Percentiles rank a stretch among this genome's conserved stretches.
Evolutionary conservation across 1,140 invertebrate genomes (phyloP).

Genomic region (Archegozetes longisetosus): DNA sequence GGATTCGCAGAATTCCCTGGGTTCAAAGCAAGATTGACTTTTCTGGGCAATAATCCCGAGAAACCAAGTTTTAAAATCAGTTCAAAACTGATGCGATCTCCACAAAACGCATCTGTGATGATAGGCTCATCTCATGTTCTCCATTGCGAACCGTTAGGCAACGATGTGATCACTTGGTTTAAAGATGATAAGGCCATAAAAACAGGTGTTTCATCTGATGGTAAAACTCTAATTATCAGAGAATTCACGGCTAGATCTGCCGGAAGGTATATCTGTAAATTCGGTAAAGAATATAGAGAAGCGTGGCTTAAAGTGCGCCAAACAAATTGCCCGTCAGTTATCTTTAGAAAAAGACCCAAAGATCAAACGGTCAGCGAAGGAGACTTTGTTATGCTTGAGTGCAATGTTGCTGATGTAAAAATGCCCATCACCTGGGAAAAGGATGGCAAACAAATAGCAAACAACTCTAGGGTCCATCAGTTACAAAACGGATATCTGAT

Average conservation of each 20-base stretch:
- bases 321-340: not conserved
- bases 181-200: conserved; percentile 7
- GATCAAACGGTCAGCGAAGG: conserved; percentile 17
- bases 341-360: conserved; percentile 19
- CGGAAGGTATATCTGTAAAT: conserved; percentile 16
- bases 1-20: conserved; percentile 20
- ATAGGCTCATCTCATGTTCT: conserved; percentile 16
- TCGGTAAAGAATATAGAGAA: conserved; percentile 5
- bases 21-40: conserved; percentile 18
- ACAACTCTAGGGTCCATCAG: conserved; percentile 10
- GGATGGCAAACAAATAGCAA: conserved; percentile 10
- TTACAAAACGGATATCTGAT: conserved; percentile 18
- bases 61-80: not conserved
- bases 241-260: conserved; percentile 5
- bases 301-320: conserved; percentile 8
- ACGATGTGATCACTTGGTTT: conserved; percentile 9
- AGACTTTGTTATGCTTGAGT: conserved; percentile 20
- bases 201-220: conserved; percentile 6
- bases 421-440: conserved; percentile 4
- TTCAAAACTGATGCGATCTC: conserved; percentile 1
- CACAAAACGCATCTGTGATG: conserved; percentile 6
- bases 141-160: conserved; percentile 5
- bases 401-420: conserved; percentile 3
- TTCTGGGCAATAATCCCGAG: not conserved
- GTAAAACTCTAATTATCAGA: conserved; percentile 12